Evolutionary conservation across 1,140 invertebrate genomes (phyloP).

Genomic region (Drosophila lacertosa): DNA sequence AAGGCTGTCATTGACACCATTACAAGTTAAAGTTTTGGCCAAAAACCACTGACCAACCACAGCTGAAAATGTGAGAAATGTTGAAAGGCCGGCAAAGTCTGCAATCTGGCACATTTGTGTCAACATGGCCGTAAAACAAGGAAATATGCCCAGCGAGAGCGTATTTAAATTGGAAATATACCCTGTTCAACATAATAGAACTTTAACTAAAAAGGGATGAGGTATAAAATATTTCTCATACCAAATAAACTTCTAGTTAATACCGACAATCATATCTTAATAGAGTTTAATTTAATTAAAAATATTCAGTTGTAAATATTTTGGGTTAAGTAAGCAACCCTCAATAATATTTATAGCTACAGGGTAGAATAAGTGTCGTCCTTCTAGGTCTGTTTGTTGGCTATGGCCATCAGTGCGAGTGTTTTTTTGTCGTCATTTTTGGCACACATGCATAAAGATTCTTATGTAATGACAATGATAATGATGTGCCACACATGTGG

Average conservation of each 20-base stretch:
- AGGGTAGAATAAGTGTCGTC: conserved; percentile 6
- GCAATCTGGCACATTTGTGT: conserved; percentile 65
- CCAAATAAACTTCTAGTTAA: no score
- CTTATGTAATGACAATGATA: conserved; percentile 61
- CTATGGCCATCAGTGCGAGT: conserved; percentile 16
- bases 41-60: conserved; percentile 40
- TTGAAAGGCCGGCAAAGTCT: conserved; percentile 30
- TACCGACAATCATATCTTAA: no score
- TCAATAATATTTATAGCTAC: background rate
- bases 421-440: conserved; percentile 22
- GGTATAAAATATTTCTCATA: background rate
- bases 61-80: conserved; percentile 24
- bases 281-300: background rate
- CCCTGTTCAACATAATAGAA: conserved; percentile 1
- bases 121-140: conserved; percentile 56
- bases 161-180: background rate
- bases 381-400: conserved; percentile 25
- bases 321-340: background rate
- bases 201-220: background rate
- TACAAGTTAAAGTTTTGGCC: conserved; percentile 51
- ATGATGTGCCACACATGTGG: conserved; percentile 64
- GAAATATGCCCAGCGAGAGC: background rate
- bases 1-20: conserved; percentile 72
- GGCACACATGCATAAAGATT: conserved; percentile 42
- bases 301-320: background rate